Evolutionary conservation across 2,797 vertebrate species (phyloP).

Genomic region (Paedocypris micromegethes): DNA sequence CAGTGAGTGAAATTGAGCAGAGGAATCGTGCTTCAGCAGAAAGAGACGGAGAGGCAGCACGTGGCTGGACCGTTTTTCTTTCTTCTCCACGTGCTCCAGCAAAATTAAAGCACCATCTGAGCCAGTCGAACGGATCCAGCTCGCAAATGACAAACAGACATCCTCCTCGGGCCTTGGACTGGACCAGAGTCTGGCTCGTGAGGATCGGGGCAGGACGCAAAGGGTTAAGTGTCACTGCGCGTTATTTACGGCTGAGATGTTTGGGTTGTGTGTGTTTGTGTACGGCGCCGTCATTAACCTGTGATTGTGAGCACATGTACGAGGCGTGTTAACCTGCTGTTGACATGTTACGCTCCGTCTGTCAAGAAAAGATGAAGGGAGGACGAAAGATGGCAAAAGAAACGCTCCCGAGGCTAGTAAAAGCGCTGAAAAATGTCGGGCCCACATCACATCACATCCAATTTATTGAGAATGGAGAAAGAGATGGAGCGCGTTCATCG

Average conservation of each 20-base stretch:
- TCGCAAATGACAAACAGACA: slow-evolving; percentile 34
- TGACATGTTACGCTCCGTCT: slow-evolving; percentile 18
- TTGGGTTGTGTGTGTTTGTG: slow-evolving; percentile 1
- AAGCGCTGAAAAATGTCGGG: slow-evolving; percentile 15
- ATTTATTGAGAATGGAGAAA: slow-evolving; percentile 12
- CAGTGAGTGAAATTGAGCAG: slow-evolving; percentile 12
- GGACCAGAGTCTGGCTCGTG: slow-evolving; percentile 7
- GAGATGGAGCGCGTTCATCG: slow-evolving; percentile 23
- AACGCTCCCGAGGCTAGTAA: slow-evolving; percentile 12
- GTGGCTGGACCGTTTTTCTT: slow-evolving; percentile 31
- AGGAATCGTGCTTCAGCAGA: slow-evolving; percentile 13
- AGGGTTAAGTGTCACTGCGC: not conserved
- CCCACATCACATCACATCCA: slow-evolving; percentile 20
- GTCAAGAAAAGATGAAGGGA: slow-evolving; percentile 19
- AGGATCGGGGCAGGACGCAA: not conserved
- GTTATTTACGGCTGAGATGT: not conserved
- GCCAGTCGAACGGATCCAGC: slow-evolving; percentile 29
- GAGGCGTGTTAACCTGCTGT: not conserved
- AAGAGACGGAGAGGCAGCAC: slow-evolving; percentile 18
- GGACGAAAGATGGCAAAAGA: slow-evolving; percentile 8
- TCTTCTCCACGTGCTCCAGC: slow-evolving; percentile 30
- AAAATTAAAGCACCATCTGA: slow-evolving; percentile 28
- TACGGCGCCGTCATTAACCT: not conserved
- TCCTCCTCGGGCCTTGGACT: slow-evolving; percentile 25
- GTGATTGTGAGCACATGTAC: not conserved